phyloP scores from a whole-genome alignment of 2,113 vertebrate species.

The Lathamus discolor region DNA sequence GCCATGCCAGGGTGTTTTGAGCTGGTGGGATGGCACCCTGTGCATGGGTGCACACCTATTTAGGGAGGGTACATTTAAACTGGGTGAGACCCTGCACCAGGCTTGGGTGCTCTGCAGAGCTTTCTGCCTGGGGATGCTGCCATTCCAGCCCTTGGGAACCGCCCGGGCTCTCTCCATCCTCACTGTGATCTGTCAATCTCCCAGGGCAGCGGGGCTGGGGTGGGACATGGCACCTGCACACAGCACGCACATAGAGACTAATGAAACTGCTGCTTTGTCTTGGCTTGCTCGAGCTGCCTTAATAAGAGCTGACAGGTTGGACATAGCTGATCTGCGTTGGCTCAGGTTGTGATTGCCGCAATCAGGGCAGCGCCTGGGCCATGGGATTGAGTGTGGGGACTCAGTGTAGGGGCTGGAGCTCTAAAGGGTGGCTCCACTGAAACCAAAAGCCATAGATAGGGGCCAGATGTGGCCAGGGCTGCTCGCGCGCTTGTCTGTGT shows the following conservation, averaged over 20 bases:
- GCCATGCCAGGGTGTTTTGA: accelerated
- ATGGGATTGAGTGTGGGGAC: neutral
- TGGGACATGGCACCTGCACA: neutral
- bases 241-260: neutral
- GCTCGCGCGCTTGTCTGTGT: accelerated
- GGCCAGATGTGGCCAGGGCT: accelerated
- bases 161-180: neutral
- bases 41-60: accelerated
- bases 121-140: conserved; percentile 2
- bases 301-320: conserved; percentile 67
- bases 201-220: neutral
- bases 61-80: accelerated
- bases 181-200: neutral
- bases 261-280: conserved; percentile 34
- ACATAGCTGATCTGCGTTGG: conserved; percentile 40
- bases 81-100: neutral
- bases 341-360: conserved; percentile 6
- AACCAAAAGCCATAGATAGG: neutral
- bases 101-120: conserved; percentile 17
- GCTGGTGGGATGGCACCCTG: neutral
- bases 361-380: neutral
- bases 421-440: neutral
- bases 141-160: conserved; percentile 23
- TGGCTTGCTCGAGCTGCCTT: conserved; percentile 5
- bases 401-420: neutral